phyloP scores from a whole-genome alignment of 2,888 invertebrate genomes.

The Physocephala rufipes region DNA sequence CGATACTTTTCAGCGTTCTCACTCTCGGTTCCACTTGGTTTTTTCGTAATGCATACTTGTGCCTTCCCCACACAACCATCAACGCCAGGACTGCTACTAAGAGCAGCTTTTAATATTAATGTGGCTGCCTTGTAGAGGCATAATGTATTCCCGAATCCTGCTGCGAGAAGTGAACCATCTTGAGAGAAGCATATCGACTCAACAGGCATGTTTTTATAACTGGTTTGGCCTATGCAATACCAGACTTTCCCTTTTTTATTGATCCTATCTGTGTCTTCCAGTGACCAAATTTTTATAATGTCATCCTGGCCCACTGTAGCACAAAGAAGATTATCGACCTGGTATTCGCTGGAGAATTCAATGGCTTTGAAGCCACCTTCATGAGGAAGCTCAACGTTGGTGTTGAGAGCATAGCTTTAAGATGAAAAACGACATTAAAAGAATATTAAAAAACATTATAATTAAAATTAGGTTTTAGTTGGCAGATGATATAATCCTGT shows the following conservation, averaged over 20 bases:
- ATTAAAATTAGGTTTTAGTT: not conserved
- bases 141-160: conserved; percentile 73
- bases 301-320: conserved; percentile 76
- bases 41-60: conserved; percentile 52
- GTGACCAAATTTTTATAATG: conserved; percentile 77
- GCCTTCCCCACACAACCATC: conserved; percentile 61
- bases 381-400: conserved; percentile 78
- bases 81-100: conserved; percentile 60
- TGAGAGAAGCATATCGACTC: conserved; percentile 73
- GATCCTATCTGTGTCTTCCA: conserved; percentile 69
- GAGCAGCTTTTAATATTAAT: conserved; percentile 69
- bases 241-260: conserved; percentile 71
- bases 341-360: conserved; percentile 70
- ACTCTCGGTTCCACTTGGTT: conserved; percentile 35
- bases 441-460: not conserved
- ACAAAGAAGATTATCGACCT: conserved; percentile 67
- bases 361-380: conserved; percentile 70
- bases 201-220: conserved; percentile 71
- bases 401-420: conserved; percentile 74
- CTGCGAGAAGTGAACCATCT: conserved; percentile 80
- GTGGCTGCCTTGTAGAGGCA: conserved; percentile 76
- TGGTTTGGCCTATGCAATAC: conserved; percentile 73
- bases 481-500: not conserved
- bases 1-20: conserved; percentile 53
- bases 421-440: not conserved